phyloP scores from a whole-genome alignment of 2,888 invertebrate genomes.

The Arrhopalites spinosus region DNA sequence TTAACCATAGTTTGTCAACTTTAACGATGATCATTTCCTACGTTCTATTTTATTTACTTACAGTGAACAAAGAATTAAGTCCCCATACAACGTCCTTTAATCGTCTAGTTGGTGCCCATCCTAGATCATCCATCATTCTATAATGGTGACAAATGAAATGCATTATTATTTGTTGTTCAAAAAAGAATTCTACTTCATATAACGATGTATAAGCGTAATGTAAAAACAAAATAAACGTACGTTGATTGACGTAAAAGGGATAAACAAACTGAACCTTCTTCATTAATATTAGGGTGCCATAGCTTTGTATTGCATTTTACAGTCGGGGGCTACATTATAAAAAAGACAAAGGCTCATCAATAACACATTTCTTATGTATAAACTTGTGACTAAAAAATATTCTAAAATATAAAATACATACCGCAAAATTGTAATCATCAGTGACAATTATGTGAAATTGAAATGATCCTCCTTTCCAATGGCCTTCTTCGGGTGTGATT shows the following conservation, averaged over 20 bases:
- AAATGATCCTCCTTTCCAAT: slow-evolving; percentile 86
- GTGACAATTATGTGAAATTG: slow-evolving; percentile 83
- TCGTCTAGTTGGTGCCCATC: slow-evolving; percentile 88
- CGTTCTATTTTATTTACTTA: slow-evolving; percentile 65
- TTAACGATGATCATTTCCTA: too few relatives aligned
- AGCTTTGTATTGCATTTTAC: slow-evolving; percentile 88
- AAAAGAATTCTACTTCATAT: too few relatives aligned
- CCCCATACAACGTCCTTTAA: slow-evolving; percentile 91
- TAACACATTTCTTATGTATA: not conserved
- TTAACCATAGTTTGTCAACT: too few relatives aligned
- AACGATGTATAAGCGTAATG: too few relatives aligned
- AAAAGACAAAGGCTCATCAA: not conserved
- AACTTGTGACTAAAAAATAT: not conserved
- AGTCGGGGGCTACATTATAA: slow-evolving; percentile 77
- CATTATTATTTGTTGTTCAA: too few relatives aligned
- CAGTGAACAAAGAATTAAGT: slow-evolving; percentile 87
- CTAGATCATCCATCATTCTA: slow-evolving; percentile 92
- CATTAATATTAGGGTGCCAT: slow-evolving; percentile 96
- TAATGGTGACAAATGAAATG: too few relatives aligned
- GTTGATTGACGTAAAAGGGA: slow-evolving; percentile 87
- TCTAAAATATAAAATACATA: slow-evolving; percentile 63
- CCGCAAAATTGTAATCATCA: slow-evolving; percentile 95
- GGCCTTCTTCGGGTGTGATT: slow-evolving; percentile 83
- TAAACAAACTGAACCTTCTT: slow-evolving; percentile 88
- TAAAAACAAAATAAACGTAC: too few relatives aligned